Base-by-base conservation (phyloP, 2,797 vertebrate species). In the Gymnoscopelus microlampas region DNA sequence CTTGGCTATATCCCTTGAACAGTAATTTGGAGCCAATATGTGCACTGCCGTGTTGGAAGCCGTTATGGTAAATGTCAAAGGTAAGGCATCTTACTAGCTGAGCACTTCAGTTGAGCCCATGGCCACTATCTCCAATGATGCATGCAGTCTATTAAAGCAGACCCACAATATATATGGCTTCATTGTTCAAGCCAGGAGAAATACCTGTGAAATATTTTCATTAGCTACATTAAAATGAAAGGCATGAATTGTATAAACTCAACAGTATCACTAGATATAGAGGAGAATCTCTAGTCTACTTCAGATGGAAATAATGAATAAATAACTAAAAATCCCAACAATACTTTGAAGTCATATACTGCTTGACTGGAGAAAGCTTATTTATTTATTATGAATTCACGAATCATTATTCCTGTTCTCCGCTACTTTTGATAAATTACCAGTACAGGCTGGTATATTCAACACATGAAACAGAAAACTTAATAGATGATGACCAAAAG, bases 11-110 rank as follows among this genome's bases (percentile, higher is more conserved):
- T 56, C 64, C 74, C 39, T 57, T 23, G 12, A 69, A 50, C 68
- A 53, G 59, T 76, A 76, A 75, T 81, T 65, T 83, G 71, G 68
- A 68, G 73, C 68, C 54, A 61, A 57, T 68, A 67, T 69, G 11
- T 8, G 15, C 26, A 44, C 57, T 44, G 32, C 56, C 75, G 64
- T 66, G 66, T 69, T 73, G 65, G 65, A 57, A 56, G 62, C 70
- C 51, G 65, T 74, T 49, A 64, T 26, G 66, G 53, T 82, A 87
- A 86, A 90, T 90, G 83, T 85, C 85, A 88, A 77, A 74, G 78
- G 71, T 82, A 85, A 74, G 64, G 19, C 56, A 66, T 62, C 4
- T 59, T 65, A 71, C 63, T 70, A 70, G 73, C 67, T 53, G 0
- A 71, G 70, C 68, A 75, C 71, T 77, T 77, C 10, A 62, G 49